Evolutionary conservation across 2,888 invertebrate genomes (phyloP).

Genomic region (Pycnomerus fuliginosus): DNA sequence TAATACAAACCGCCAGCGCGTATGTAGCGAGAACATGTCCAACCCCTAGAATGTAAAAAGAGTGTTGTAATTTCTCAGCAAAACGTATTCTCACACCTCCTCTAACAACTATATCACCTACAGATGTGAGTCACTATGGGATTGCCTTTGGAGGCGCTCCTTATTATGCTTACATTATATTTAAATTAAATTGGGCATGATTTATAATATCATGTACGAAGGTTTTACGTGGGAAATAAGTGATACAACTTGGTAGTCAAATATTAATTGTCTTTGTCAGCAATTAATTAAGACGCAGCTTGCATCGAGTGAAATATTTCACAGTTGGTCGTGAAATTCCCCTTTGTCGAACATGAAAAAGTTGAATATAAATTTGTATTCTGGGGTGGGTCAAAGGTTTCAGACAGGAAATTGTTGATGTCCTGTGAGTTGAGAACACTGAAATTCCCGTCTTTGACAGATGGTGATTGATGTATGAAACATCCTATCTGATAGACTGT

Average conservation of each 20-base stretch:
- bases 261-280: no score
- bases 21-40: no score
- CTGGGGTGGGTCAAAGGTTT: constrained; percentile 16
- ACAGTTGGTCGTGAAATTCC: no score
- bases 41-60: no score
- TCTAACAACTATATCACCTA: constrained; percentile 51
- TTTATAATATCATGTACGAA: constrained; percentile 39
- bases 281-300: no score
- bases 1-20: no score
- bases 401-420: constrained; percentile 14
- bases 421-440: constrained; percentile 18
- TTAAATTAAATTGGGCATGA: constrained; percentile 50
- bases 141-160: constrained; percentile 48
- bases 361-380: no score
- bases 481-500: constrained; percentile 46
- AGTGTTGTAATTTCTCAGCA: no score
- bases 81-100: constrained; percentile 50
- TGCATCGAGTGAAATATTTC: no score
- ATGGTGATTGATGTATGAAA: constrained; percentile 47
- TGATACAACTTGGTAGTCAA: no score
- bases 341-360: no score
- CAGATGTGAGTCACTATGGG: constrained; percentile 51
- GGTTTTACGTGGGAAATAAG: constrained; percentile 35
- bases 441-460: constrained; percentile 31
- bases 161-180: constrained; percentile 51